These are phyloP conservation scores for Zygothrica quintamaculata DNA, from an alignment of 2,888 invertebrate genomes.

Conservation along the genomic window DNA sequence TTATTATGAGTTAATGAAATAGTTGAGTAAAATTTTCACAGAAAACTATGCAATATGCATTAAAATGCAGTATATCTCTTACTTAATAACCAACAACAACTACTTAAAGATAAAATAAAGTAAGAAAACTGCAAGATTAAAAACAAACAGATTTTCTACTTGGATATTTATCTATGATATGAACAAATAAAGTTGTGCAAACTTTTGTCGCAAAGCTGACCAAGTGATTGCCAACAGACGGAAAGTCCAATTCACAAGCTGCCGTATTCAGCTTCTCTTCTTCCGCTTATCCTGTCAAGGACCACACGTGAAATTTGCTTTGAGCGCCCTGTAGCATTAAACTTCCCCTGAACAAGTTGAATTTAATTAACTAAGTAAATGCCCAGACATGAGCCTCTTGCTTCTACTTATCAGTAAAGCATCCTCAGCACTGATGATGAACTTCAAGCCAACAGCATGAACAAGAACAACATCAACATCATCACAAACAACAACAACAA, in stretches of 20 bases:
- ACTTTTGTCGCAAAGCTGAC: constrained; percentile 37
- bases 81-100: constrained; percentile 42
- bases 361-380: constrained; percentile 82
- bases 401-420: constrained; percentile 52
- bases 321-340: constrained; percentile 33
- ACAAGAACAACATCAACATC: constrained; percentile 17
- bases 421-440: constrained; percentile 43
- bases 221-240: constrained; percentile 14
- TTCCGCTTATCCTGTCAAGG: constrained; percentile 16
- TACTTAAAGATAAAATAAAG: constrained; percentile 32
- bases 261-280: constrained; percentile 7
- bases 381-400: constrained; percentile 60
- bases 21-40: too few species aligned
- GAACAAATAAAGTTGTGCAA: constrained; percentile 61
- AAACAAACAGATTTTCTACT: constrained; percentile 62
- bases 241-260: constrained; percentile 4
- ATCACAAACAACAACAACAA: not conserved
- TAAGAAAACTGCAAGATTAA: constrained; percentile 65
- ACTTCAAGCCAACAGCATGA: constrained; percentile 24
- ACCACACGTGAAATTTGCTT: constrained; percentile 27
- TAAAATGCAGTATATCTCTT: constrained; percentile 20
- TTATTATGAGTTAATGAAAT: too few species aligned
- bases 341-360: constrained; percentile 59
- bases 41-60: constrained; percentile 49
- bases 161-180: constrained; percentile 63